Conservation (phyloP, 2,888 invertebrate genomes). For the Dasypogon diadema region DNA sequence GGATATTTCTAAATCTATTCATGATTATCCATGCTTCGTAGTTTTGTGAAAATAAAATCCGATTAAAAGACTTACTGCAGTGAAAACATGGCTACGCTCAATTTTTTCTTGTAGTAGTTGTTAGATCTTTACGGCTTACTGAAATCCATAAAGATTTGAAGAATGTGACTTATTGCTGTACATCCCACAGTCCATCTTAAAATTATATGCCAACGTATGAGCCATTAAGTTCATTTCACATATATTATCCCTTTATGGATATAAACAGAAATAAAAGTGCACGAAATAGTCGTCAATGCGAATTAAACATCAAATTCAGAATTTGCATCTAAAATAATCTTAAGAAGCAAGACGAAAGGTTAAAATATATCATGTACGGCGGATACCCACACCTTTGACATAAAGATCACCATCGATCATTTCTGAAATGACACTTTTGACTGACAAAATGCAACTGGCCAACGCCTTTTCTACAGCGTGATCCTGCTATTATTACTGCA, state of each 20-base stretch:
- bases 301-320: no score
- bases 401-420: conserved; percentile 46
- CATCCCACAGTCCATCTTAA: no score
- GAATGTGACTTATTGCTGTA: no score
- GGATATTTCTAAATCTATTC: not conserved
- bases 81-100: not conserved
- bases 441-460: conserved; percentile 52
- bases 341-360: conserved; percentile 4
- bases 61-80: conserved; percentile 5
- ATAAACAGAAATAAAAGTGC: no score
- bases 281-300: no score
- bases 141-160: no score
- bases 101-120: no score
- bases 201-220: no score
- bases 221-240: no score
- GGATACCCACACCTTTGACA: conserved; percentile 31
- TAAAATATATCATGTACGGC: not conserved
- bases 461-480: conserved; percentile 48
- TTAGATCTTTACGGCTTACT: no score
- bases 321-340: no score
- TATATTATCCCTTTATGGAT: no score
- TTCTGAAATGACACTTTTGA: conserved; percentile 40
- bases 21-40: conserved; percentile 10
- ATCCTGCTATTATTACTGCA: conserved; percentile 29
- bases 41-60: conserved; percentile 19